These are phyloP conservation scores for Natator depressus DNA, from an alignment of 2,113 vertebrate genomes.

Conservation along the genomic window DNA sequence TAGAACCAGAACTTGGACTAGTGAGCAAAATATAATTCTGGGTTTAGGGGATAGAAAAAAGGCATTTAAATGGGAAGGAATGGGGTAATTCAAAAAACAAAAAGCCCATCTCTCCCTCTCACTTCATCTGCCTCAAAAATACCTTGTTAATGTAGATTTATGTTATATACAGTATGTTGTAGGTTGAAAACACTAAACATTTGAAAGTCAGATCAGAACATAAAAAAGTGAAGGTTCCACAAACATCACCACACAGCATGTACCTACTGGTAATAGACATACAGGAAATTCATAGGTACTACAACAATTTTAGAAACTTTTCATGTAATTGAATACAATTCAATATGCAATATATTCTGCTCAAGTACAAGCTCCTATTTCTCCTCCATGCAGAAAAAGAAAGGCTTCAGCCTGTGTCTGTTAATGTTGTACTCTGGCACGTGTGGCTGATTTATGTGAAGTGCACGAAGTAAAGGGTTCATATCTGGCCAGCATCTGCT, in stretches of 20 bases:
- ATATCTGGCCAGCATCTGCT: neutral
- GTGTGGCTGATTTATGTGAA: neutral
- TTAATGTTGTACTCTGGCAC: neutral
- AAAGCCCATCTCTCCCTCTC: neutral
- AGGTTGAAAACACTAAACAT: neutral
- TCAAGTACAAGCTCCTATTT: neutral
- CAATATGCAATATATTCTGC: neutral
- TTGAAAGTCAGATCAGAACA: neutral
- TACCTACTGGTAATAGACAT: neutral
- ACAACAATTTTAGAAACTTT: neutral
- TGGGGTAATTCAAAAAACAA: neutral
- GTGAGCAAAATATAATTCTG: neutral
- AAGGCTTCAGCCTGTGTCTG: neutral
- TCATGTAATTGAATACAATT: neutral
- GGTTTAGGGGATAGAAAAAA: neutral
- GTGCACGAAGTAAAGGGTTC: neutral
- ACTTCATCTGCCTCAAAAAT: neutral
- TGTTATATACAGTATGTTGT: neutral
- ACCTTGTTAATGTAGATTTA: neutral
- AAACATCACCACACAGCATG: neutral
- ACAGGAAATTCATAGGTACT: neutral
- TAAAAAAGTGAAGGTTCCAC: neutral
- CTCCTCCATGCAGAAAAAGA: neutral
- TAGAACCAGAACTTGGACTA: neutral
- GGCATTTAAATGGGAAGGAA: neutral